Evolutionary conservation across 2,797 vertebrate species (phyloP).

Genomic region (Muscicapa comitata): DNA sequence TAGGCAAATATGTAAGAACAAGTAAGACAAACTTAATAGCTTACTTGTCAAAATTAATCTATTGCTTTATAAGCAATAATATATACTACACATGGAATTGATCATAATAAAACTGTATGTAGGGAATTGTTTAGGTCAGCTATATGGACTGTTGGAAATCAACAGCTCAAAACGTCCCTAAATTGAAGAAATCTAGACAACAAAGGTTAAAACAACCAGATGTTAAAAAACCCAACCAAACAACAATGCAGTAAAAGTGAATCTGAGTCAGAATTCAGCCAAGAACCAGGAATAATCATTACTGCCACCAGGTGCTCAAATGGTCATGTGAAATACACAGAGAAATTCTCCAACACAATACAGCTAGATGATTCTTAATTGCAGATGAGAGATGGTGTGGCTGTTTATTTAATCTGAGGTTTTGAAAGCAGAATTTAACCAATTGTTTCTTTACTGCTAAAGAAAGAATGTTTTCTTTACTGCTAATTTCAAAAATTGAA

Average conservation of each 20-base stretch:
- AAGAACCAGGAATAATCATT: neutral
- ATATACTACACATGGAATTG: neutral
- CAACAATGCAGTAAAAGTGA: neutral
- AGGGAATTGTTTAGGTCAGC: neutral
- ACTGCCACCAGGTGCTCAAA: neutral
- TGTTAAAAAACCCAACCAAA: neutral
- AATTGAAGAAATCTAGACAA: neutral
- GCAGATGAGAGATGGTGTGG: accelerated
- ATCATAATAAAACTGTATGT: neutral
- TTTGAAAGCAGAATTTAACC: neutral
- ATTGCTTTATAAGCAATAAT: neutral
- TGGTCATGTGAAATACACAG: neutral
- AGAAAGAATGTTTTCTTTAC: neutral
- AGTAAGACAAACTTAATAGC: neutral
- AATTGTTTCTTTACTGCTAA: neutral
- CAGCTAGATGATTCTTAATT: neutral
- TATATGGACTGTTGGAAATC: neutral
- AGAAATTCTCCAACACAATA: neutral
- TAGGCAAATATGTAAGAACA: neutral
- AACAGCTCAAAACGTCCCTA: neutral
- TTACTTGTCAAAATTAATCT: neutral
- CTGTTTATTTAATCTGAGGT: neutral
- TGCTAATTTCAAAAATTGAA: neutral
- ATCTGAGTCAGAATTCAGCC: neutral
- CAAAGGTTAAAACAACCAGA: neutral